phyloP scores from a whole-genome alignment of 1,140 invertebrate genomes.

The Megathymus violae region DNA sequence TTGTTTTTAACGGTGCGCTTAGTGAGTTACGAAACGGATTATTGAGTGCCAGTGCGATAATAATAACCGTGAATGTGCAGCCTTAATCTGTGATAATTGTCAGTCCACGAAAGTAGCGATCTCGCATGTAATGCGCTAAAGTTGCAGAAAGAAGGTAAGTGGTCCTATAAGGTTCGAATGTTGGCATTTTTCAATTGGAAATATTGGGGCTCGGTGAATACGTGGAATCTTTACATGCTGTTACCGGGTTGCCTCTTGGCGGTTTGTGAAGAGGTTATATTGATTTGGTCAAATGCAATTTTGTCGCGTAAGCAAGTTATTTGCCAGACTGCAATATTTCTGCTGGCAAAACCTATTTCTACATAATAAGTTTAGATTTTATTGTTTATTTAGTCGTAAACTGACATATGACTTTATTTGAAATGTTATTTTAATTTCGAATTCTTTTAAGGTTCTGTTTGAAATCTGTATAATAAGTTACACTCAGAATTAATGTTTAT shows the following conservation, averaged over 20 bases:
- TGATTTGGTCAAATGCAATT: background rate
- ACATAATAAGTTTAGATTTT: too few species aligned
- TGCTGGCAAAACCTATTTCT: background rate
- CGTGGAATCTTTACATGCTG: conserved; percentile 21
- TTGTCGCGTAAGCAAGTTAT: background rate
- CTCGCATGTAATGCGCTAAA: conserved; percentile 60
- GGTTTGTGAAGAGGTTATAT: too few species aligned
- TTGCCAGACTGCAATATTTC: background rate
- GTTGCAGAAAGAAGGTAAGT: conserved; percentile 65
- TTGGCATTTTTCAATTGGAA: conserved; percentile 49
- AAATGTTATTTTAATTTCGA: too few species aligned
- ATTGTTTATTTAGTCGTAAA: too few species aligned
- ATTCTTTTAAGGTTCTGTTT: too few species aligned
- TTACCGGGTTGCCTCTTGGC: too few species aligned
- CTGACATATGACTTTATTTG: too few species aligned
- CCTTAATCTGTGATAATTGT: conserved; percentile 49
- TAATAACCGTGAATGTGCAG: conserved; percentile 58
- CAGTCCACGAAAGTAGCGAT: conserved; percentile 39
- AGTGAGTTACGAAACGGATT: conserved; percentile 64
- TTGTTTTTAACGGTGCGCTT: conserved; percentile 58
- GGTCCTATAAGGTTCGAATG: conserved; percentile 55
- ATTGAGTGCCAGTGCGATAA: conserved; percentile 65
- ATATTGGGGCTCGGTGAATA: conserved; percentile 36
- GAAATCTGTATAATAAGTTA: too few species aligned
- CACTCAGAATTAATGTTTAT: too few species aligned